phyloP scores from a whole-genome alignment of 1,140 invertebrate species.

The Manduca sexta region DNA sequence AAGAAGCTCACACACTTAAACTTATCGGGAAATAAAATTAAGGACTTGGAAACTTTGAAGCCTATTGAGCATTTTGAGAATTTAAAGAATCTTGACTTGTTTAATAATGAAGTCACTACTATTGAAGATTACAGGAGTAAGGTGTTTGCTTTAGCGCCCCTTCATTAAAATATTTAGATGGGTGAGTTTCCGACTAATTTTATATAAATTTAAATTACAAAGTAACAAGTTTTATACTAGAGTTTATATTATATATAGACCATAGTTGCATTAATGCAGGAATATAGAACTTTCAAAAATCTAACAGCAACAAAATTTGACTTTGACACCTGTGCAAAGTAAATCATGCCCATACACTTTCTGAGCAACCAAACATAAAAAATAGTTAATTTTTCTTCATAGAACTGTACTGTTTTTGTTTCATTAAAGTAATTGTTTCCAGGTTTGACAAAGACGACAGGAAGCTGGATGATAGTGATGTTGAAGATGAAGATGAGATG shows the following conservation, averaged over 20 bases:
- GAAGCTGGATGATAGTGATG: slow-evolving; percentile 81
- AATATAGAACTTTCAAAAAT: too few species aligned
- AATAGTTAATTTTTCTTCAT: too few species aligned
- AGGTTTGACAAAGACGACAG: slow-evolving; percentile 79
- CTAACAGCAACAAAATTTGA: too few species aligned
- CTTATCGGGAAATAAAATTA: slow-evolving; percentile 97
- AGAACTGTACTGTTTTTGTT: not conserved
- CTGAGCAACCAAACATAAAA: slow-evolving; percentile 3
- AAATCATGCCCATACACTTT: too few species aligned
- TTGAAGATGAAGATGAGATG: slow-evolving; percentile 82
- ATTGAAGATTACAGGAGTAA: slow-evolving; percentile 94
- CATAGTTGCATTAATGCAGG: too few species aligned
- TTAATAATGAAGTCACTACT: slow-evolving; percentile 96
- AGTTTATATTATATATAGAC: too few species aligned
- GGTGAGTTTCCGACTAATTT: too few species aligned
- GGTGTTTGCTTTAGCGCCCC: slow-evolving; percentile 93
- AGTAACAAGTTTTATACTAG: too few species aligned
- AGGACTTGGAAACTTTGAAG: slow-evolving; percentile 93
- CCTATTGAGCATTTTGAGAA: slow-evolving; percentile 91
- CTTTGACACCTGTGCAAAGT: too few species aligned
- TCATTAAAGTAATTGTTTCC: slow-evolving; percentile 18
- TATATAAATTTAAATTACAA: too few species aligned
- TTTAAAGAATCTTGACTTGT: slow-evolving; percentile 93
- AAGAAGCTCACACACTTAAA: slow-evolving; percentile 94
- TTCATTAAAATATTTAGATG: slow-evolving; percentile 93